A percentile compares a stretch with the other conserved stretches of the same genome.
These are phyloP conservation scores for Pollenia angustigena DNA, from an alignment of 2,888 invertebrate species.

Conservation along the genomic window DNA sequence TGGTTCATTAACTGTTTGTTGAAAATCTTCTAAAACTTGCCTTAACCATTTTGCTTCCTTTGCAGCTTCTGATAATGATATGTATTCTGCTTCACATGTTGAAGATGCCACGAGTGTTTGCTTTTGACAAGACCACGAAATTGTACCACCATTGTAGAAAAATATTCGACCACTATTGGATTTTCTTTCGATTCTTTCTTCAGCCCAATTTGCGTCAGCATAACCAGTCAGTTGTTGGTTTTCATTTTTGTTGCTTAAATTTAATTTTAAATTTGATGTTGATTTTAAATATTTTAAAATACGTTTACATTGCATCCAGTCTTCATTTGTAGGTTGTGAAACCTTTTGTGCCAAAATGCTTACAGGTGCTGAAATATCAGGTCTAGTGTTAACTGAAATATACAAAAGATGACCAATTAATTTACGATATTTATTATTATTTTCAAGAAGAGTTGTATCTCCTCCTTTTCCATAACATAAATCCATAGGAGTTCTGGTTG, in stretches of 20 bases:
- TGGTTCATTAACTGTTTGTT: conserved; percentile 63
- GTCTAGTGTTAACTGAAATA: conserved; percentile 62
- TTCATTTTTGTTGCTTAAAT: conserved; percentile 15
- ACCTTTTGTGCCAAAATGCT: conserved; percentile 76
- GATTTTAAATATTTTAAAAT: conserved; percentile 39
- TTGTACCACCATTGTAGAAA: conserved; percentile 28
- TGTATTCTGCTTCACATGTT: conserved; percentile 38
- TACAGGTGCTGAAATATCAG: conserved; percentile 61
- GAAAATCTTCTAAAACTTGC: conserved; percentile 14
- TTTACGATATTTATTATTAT: conserved; percentile 35
- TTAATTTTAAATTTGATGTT: conserved; percentile 6
- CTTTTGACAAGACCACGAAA: background rate
- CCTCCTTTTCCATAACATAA: conserved; percentile 60
- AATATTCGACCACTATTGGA: conserved; percentile 32
- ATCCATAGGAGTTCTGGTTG: conserved; percentile 59
- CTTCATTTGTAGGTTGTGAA: conserved; percentile 74
- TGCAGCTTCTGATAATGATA: conserved; percentile 39
- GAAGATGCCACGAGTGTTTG: conserved; percentile 18
- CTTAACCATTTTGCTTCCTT: conserved; percentile 45
- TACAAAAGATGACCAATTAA: conserved; percentile 63
- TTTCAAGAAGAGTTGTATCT: conserved; percentile 25
- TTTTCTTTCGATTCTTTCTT: background rate
- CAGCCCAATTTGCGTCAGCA: background rate
- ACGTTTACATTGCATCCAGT: conserved; percentile 73
- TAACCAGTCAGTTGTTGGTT: conserved; percentile 7